Base-by-base conservation (phyloP, 2,113 vertebrate species). In the Gymnocephalus cernua region DNA sequence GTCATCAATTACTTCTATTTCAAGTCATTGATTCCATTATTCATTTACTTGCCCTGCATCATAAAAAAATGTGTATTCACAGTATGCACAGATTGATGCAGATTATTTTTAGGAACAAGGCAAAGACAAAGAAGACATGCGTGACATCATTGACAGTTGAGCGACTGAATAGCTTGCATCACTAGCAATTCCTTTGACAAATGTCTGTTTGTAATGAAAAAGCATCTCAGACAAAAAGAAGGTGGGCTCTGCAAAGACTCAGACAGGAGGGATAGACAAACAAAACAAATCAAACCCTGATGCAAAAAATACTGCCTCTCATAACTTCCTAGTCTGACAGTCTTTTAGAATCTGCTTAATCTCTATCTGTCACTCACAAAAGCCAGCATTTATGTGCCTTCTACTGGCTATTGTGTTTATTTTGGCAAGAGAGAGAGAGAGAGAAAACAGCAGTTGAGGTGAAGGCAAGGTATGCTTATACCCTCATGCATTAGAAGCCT, bases 271-370 rank as follows among this genome's bases (percentile, higher is more conserved):
- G 53, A 79, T 4, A 65, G 77, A 85, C 68, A 70, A 89, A 83
- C 86, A 86, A 90, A 83, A 80, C 62, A 80, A 74, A 32, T 87
- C 80, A 80, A 82, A 79, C 50, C 61, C 41, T 8, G 58, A 32
- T 45, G 86, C 77, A 74, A 81, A 80, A 83, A 74, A 41, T 10
- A 19, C 6, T 59, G 29, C 74, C 48, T 82, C 57, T 82, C 29
- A 72, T 50, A 67, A 62, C 61, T 45, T 44, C 19, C 77, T 16
- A 58, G 53, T 81, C 47, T 70, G 67, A 77, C 80, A 73, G 80
- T 81, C 86, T n/a, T n/a, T n/a, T n/a, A n/a, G n/a, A n/a, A n/a
- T n/a, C n/a, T n/a, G n/a, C n/a, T n/a, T n/a, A 85, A 74, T 86
- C 80, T 53, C 23, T 16, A 13, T 27, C 80, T 47, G 65, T 80